These are phyloP conservation scores for Pseudonaja textilis DNA, from an alignment of 2,113 vertebrate species.

Conservation along the genomic window DNA sequence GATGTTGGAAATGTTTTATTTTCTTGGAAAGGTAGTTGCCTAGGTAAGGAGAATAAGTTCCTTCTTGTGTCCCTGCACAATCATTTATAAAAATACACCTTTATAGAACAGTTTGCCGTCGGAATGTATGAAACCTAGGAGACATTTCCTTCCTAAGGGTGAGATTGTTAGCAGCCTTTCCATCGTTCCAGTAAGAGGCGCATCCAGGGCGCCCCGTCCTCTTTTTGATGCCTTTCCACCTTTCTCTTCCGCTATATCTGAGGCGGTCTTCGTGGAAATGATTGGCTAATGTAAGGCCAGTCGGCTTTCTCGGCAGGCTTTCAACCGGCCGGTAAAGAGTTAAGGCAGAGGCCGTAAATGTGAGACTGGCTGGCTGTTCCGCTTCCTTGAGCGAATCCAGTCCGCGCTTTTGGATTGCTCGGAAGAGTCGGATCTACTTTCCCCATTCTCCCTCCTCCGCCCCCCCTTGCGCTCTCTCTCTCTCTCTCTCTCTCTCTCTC, in stretches of 20 bases:
- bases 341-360: not conserved
- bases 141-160: too few relatives aligned
- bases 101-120: not conserved
- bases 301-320: not conserved
- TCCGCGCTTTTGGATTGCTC: slow-evolving; percentile 48
- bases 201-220: not conserved
- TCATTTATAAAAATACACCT: not conserved
- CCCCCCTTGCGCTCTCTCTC: not conserved
- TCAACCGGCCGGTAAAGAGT: not conserved
- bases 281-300: not conserved
- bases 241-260: not conserved
- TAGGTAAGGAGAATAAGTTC: not conserved
- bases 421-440: slow-evolving; percentile 55
- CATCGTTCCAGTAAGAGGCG: not conserved
- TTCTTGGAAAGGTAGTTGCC: not conserved
- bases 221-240: not conserved
- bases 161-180: not conserved
- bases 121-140: not conserved
- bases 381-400: slow-evolving; percentile 43
- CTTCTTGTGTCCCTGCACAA: fast-evolving
- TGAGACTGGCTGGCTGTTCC: not conserved
- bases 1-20: slow-evolving; percentile 29
- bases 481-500: not conserved
- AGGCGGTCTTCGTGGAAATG: not conserved
- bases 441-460: not conserved